A percentile compares a stretch with the other conserved stretches of the same genome.
These are phyloP conservation scores for Lycaon pictus DNA, from an alignment of 2,113 vertebrate species.

Conservation along the genomic window DNA sequence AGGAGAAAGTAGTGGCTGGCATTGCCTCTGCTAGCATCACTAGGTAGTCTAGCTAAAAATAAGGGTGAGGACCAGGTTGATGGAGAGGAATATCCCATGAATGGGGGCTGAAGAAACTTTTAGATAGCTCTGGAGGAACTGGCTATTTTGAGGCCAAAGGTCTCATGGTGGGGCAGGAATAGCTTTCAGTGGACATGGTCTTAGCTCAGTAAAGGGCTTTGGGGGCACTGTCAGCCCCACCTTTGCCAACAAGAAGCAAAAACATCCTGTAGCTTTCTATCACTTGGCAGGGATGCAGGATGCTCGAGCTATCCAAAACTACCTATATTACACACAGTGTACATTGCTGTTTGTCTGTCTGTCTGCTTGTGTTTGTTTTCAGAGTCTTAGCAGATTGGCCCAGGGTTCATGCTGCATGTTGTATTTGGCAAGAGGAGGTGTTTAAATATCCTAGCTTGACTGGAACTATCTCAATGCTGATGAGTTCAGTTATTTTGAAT, in stretches of 20 bases:
- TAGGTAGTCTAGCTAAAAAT: not conserved
- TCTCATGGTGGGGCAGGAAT: not conserved
- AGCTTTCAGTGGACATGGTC: not conserved
- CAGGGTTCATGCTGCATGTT: slow-evolving; percentile 51
- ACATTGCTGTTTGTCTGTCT: slow-evolving; percentile 15
- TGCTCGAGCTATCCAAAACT: not conserved
- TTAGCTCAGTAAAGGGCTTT: not conserved
- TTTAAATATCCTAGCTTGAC: slow-evolving; percentile 73
- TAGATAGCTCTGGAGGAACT: not conserved
- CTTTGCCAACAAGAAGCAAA: slow-evolving; percentile 23
- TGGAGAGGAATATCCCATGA: not conserved
- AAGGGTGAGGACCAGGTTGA: not conserved
- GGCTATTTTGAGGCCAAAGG: not conserved
- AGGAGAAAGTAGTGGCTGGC: not conserved
- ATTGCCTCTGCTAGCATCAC: not conserved
- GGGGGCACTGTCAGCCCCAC: not conserved
- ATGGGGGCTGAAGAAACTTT: not conserved
- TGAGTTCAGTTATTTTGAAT: slow-evolving; percentile 69
- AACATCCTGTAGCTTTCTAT: slow-evolving; percentile 3
- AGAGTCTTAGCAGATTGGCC: slow-evolving; percentile 50
- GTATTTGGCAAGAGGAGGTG: slow-evolving; percentile 61
- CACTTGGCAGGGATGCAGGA: slow-evolving; percentile 1
- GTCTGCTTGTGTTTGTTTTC: slow-evolving; percentile 52
- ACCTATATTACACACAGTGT: not conserved
- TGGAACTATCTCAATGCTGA: slow-evolving; percentile 43